phyloP scores from a whole-genome alignment of 2,888 invertebrate species.

The Cerceris ruficornis region DNA sequence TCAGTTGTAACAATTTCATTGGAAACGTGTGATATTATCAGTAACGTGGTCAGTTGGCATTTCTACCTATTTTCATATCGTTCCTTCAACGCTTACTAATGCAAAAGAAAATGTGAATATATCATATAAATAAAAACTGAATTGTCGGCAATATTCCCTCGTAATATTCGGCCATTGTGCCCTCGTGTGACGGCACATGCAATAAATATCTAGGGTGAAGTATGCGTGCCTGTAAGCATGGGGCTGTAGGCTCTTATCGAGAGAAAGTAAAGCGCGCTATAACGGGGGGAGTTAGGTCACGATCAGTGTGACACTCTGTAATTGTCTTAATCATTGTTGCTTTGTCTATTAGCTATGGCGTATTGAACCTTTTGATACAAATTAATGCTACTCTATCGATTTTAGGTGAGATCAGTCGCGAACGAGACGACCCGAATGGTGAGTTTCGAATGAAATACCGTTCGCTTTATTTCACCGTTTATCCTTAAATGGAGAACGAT shows the following conservation, averaged over 20 bases:
- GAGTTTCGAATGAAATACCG: constrained; percentile 57
- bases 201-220: constrained; percentile 49
- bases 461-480: constrained; percentile 7
- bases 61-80: too few species aligned
- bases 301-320: constrained; percentile 65
- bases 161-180: constrained; percentile 17
- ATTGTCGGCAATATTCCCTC: neutral
- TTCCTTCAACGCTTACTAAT: too few species aligned
- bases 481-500: neutral
- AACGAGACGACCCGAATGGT: constrained; percentile 82
- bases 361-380: constrained; percentile 23
- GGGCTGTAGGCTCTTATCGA: constrained; percentile 69
- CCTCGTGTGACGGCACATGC: constrained; percentile 46
- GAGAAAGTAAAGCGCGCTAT: constrained; percentile 42
- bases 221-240: constrained; percentile 74
- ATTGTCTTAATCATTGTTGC: constrained; percentile 65
- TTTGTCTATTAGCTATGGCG: constrained; percentile 53
- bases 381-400: constrained; percentile 69
- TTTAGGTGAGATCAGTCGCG: constrained; percentile 82
- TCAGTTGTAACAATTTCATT: too few species aligned
- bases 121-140: neutral
- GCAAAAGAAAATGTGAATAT: neutral
- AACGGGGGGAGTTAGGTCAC: constrained; percentile 67
- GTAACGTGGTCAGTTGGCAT: too few species aligned
- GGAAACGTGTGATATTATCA: too few species aligned